Conservation (phyloP, 35 echinoderm and acorn worm genomes). For the Strongylocentrotus purpuratus region DNA sequence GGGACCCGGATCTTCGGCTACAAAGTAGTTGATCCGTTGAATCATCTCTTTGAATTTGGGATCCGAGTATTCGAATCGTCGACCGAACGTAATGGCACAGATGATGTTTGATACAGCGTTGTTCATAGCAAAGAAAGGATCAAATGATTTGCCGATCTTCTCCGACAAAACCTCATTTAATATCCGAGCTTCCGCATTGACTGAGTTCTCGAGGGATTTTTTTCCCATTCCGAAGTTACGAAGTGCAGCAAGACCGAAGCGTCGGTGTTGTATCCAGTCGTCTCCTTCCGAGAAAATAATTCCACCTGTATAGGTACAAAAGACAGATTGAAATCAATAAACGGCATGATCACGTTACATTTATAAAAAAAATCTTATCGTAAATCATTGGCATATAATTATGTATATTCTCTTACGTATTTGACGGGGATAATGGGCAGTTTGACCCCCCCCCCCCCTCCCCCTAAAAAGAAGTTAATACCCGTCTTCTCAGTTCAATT, state of each 20-base stretch:
- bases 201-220: constrained; percentile 62
- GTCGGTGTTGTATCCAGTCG: constrained; percentile 43
- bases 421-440: no score
- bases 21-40: constrained; percentile 29
- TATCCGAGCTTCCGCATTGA: constrained; percentile 59
- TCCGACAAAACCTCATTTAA: not conserved
- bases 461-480: not conserved
- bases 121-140: constrained; percentile 19
- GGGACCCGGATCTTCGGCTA: constrained; percentile 34
- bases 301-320: constrained; percentile 6
- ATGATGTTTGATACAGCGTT: constrained; percentile 79
- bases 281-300: constrained; percentile 46
- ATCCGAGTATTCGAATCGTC: constrained; percentile 65
- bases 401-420: no score
- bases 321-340: not conserved
- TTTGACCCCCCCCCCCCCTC: no score
- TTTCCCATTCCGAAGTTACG: constrained; percentile 56
- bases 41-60: constrained; percentile 54
- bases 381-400: no score
- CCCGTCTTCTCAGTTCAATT: not conserved
- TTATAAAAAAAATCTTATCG: no score
- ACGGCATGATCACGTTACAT: no score
- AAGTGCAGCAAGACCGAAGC: constrained; percentile 55
- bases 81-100: constrained; percentile 66
- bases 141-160: constrained; percentile 24